Evolutionary conservation across 2,797 vertebrate genomes (phyloP), one percentile per base, ranked within the genome.

Genomic region (Chloroceryle inda): DNA sequence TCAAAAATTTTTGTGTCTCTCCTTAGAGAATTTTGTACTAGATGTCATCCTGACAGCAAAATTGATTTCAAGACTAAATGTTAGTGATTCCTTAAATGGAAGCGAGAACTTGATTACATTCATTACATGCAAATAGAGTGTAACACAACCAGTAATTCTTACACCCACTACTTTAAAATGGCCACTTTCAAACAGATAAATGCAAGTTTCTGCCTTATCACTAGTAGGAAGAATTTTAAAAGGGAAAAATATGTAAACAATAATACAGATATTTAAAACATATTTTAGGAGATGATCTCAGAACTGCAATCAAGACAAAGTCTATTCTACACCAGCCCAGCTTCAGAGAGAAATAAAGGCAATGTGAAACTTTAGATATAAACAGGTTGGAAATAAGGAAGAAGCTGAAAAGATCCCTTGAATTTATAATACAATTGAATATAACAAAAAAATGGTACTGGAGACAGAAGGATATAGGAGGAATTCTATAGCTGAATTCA

Each of bases 31-130:
- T 80, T 92, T 33, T 77, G 4, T 71, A 53, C 40, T 77, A 82
- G 42, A 53, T 61, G 66, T 85, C 47, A 78, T 61, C 38, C 47
- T 94, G 94, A 83, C 87, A 92, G 64, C 53, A 85, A 75, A 91
- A 75, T 74, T 88, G 17, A 80, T 88, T 77, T 37, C 38, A 35
- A 42, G 21, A 80, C 40, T 85, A 68, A 83, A 91, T 91, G 13
- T 68, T 83, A 89, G 63, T 62, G 22, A 6, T 67, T 85, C n/a
- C 19, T 89, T 72, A 87, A 87, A 71, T 31, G 49, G 74, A 87
- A 93, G 20, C 3, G 13, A 89, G 79, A 91, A 64, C 23, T 91
- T 73, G 31, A 87, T 89, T 83, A 23, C 7, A 21, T 80, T 77
- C 4, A 1, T 62, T 74, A 47, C 49, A 71, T 63, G 40, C 11